Evolutionary conservation across 23 tunicate species (phyloP).

Genomic region (Ascidia mentula): DNA sequence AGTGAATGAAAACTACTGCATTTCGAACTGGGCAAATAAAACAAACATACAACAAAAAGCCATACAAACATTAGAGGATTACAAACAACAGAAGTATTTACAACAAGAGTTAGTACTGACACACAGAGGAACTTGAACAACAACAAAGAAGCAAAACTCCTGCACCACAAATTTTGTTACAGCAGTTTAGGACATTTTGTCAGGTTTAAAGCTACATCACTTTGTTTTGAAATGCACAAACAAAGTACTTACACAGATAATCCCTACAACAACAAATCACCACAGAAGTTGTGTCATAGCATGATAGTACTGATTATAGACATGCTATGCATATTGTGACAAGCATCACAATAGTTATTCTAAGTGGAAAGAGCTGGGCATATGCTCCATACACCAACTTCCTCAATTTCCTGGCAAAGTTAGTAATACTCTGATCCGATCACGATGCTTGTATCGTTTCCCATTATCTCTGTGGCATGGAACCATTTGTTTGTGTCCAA

Average conservation of each 20-base stretch:
- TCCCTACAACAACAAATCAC: too few relatives aligned
- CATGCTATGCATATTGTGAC: too few relatives aligned
- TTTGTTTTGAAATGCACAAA: too few relatives aligned
- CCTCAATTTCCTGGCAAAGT: neutral
- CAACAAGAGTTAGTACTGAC: neutral
- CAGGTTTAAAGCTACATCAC: neutral
- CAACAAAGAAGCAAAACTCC: neutral
- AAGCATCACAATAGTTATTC: too few relatives aligned
- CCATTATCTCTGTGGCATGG: conserved; percentile 79
- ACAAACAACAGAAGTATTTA: neutral
- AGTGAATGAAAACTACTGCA: conserved; percentile 10
- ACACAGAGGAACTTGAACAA: neutral
- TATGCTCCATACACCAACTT: neutral
- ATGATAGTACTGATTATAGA: too few relatives aligned
- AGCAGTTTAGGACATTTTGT: neutral
- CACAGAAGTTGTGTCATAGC: too few relatives aligned
- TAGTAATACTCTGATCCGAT: conserved; percentile 90
- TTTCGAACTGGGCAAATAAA: neutral
- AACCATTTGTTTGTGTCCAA: conserved; percentile 95
- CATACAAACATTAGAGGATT: too few relatives aligned
- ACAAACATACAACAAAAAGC: too few relatives aligned
- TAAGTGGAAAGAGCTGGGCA: neutral
- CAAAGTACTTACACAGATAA: too few relatives aligned
- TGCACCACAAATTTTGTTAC: neutral
- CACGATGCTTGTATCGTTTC: conserved; percentile 91